Conservation (phyloP, 1,140 invertebrate genomes). For the Trichonephila clavipes region DNA sequence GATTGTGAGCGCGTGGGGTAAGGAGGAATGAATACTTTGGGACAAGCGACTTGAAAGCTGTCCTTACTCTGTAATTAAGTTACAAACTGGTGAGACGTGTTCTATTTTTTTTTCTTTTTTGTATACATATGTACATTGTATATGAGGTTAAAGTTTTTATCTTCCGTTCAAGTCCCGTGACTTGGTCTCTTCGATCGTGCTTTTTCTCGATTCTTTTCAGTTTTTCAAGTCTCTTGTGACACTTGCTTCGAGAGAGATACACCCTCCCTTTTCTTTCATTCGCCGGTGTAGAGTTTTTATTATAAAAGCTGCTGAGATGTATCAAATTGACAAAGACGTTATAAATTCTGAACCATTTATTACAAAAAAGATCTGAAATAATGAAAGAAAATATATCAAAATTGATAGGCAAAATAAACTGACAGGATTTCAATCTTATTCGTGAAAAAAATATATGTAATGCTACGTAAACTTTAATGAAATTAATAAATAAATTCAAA, state of each 20-base stretch:
- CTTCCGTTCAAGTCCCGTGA: not conserved
- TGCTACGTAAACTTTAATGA: too few relatives aligned
- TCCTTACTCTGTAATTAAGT: conserved; percentile 69
- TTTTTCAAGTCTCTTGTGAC: not conserved
- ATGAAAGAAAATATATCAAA: too few relatives aligned
- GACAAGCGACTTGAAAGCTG: conserved; percentile 57
- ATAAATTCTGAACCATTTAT: too few relatives aligned
- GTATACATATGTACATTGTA: not conserved
- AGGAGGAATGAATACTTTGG: not conserved
- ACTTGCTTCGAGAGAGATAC: not conserved
- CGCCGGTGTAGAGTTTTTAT: too few relatives aligned
- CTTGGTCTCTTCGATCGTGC: not conserved
- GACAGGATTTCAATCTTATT: too few relatives aligned
- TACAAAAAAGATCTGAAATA: too few relatives aligned
- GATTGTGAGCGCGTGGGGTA: not conserved
- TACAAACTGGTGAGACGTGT: conserved; percentile 65
- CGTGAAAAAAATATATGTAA: too few relatives aligned
- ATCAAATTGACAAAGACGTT: too few relatives aligned
- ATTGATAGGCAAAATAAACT: too few relatives aligned
- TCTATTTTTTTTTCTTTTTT: not conserved
- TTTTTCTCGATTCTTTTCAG: not conserved
- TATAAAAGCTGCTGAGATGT: too few relatives aligned
- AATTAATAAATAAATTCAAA: too few relatives aligned
- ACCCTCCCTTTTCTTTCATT: not conserved
- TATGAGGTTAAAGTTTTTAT: conserved; percentile 12